Evolutionary conservation across 1,140 invertebrate genomes (phyloP).

Genomic region (Nautilus pompilius): DNA sequence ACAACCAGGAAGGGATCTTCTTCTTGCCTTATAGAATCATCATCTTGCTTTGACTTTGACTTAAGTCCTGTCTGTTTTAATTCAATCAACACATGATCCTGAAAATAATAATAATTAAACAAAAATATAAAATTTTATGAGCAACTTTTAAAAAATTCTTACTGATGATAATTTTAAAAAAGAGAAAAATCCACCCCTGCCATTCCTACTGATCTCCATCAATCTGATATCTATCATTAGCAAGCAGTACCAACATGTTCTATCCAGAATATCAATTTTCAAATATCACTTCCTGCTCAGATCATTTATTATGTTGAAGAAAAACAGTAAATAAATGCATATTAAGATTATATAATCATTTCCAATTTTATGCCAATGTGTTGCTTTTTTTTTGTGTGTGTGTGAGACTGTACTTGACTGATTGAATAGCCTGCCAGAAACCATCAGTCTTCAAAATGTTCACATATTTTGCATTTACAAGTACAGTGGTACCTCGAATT

Average conservation of each 20-base stretch:
- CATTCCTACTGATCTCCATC: not conserved
- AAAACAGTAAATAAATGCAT: too few relatives aligned
- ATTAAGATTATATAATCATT: too few relatives aligned
- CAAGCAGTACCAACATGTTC: not conserved
- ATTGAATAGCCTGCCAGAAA: too few relatives aligned
- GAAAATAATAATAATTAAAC: slow-evolving; percentile 31
- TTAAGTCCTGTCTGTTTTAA: slow-evolving; percentile 68
- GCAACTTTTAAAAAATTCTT: not conserved
- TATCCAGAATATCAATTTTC: too few relatives aligned
- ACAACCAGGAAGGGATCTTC: slow-evolving; percentile 88
- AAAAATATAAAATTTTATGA: not conserved
- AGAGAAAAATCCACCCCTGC: not conserved
- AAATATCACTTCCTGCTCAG: too few relatives aligned
- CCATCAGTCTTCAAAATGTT: too few relatives aligned
- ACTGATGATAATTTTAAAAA: slow-evolving; percentile 18
- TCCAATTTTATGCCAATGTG: too few relatives aligned
- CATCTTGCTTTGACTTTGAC: slow-evolving; percentile 38
- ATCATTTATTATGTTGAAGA: too few relatives aligned
- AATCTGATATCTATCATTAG: not conserved
- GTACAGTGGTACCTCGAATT: too few relatives aligned
- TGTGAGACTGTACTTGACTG: too few relatives aligned
- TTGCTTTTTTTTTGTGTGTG: too few relatives aligned
- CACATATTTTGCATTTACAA: too few relatives aligned
- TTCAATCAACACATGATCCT: slow-evolving; percentile 91
- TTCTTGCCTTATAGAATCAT: slow-evolving; percentile 58